Evolutionary conservation across 2,888 invertebrate genomes (phyloP), one percentile per base, ranked within the genome.

Genomic region (Tridacna gigas): DNA sequence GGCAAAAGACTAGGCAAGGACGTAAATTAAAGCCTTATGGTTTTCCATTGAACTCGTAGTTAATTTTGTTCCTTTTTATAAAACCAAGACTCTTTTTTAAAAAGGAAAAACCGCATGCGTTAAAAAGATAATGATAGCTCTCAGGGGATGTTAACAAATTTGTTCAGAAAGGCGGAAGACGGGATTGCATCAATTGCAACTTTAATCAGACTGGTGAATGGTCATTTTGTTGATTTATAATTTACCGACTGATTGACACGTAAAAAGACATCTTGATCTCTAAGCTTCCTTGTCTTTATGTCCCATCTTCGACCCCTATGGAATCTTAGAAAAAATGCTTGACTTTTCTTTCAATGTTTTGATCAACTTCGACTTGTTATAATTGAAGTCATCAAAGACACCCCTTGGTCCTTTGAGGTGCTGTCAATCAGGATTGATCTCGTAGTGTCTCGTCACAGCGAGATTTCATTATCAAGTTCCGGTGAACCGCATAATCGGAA

Each of bases 401-500:
- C 80, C 74, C 77, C 80, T 82, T 66, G 80, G 77, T 66, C 67
- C 80, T 48, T 78, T 77, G 77, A 86, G 80, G 75, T 73, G 66
- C 79, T 84, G 86, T 77, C 86, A 86, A 86, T 86, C 86, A 84
- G 37, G 26, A 56, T 51, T 26, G 77, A 84, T 86, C 86, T 86
- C 86, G 82, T 76, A 80, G 84, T 84, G 84, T 86, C 86, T 84
- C 82, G 78, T 74, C 74, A 82, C 78, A 69, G 63, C 80, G 86
- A 83, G 86, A 86, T 86, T 82, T 80, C 82, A 84, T 86, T 86
- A 75, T 84, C 51, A 63, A 69, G 76, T 67, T 77, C 66, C 86
- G 76, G 61, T 77, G 77, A 83, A 47, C 74, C 83, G 86, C 51
- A 74, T 83, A 82, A 77, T 77, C 79, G 66, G 75, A 77, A 79